A percentile compares a stretch with the other conserved stretches of the same genome.
Conservation (phyloP, 2,888 invertebrate species). For the Eristalinus aeneus region DNA sequence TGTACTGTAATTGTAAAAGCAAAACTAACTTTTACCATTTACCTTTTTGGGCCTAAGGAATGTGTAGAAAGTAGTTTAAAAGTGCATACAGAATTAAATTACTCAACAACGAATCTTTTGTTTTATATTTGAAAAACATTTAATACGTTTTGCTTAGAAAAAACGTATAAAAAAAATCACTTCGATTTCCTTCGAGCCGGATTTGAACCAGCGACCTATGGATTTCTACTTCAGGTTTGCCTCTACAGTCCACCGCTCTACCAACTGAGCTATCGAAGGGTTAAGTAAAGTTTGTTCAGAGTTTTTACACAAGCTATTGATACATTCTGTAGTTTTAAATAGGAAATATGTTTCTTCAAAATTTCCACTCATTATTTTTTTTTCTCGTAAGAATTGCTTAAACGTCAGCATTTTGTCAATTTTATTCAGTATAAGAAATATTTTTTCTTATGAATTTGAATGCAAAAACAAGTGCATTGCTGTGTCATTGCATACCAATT, state of each 20-base stretch:
- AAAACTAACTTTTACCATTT: no score
- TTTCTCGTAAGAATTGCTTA: not conserved
- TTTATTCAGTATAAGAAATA: not conserved
- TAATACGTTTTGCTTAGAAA: no score
- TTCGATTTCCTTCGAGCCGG: constrained; percentile 73
- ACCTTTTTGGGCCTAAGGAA: no score
- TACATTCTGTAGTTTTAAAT: no score
- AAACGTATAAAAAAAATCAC: not conserved
- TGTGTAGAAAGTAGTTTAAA: no score
- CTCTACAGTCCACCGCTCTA: constrained; percentile 71
- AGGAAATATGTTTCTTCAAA: not conserved
- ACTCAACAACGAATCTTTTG: no score
- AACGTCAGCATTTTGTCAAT: not conserved
- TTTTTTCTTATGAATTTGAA: not conserved
- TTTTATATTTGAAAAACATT: no score
- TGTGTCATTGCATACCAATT: no score
- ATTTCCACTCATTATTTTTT: not conserved
- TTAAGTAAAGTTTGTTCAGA: not conserved
- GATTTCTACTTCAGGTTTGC: constrained; percentile 68
- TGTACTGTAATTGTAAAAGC: no score
- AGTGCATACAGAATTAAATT: no score
- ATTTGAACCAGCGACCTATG: constrained; percentile 76
- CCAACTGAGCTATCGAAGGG: constrained; percentile 71
- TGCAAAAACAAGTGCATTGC: no score
- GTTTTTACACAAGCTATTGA: not conserved